Conservation (phyloP, 2,888 invertebrate species). For the Arctia plantaginis region DNA sequence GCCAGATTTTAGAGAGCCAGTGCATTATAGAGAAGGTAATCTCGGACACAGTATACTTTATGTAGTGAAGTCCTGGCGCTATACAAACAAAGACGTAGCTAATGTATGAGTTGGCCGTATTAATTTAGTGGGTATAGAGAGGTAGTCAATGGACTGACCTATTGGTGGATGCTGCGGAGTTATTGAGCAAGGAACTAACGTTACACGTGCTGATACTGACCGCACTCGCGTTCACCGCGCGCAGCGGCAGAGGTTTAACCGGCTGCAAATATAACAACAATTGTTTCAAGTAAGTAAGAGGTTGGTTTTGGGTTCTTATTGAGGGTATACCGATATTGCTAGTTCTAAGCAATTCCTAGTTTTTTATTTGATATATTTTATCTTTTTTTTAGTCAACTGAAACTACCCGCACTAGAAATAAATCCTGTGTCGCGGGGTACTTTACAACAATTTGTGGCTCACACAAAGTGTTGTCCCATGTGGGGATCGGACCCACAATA, state of each 20-base stretch:
- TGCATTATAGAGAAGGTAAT: background rate
- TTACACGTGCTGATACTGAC: constrained; percentile 79
- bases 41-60: background rate
- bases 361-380: background rate
- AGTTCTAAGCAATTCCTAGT: background rate
- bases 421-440: no score
- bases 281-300: constrained; percentile 51
- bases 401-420: no score
- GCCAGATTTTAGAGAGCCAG: background rate
- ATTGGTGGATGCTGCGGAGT: constrained; percentile 82
- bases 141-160: constrained; percentile 76
- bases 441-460: no score
- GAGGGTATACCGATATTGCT: background rate
- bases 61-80: background rate
- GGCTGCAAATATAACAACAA: constrained; percentile 86
- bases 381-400: no score
- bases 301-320: constrained; percentile 64
- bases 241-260: constrained; percentile 94
- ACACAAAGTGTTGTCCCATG: no score
- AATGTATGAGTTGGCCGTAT: background rate
- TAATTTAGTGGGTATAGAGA: constrained; percentile 35
- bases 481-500: no score
- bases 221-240: constrained; percentile 86
- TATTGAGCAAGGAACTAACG: constrained; percentile 88
- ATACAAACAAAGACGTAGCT: background rate